These are phyloP conservation scores for Halesus radiatus DNA, from an alignment of 1,140 invertebrate species.

Conservation along the genomic window DNA sequence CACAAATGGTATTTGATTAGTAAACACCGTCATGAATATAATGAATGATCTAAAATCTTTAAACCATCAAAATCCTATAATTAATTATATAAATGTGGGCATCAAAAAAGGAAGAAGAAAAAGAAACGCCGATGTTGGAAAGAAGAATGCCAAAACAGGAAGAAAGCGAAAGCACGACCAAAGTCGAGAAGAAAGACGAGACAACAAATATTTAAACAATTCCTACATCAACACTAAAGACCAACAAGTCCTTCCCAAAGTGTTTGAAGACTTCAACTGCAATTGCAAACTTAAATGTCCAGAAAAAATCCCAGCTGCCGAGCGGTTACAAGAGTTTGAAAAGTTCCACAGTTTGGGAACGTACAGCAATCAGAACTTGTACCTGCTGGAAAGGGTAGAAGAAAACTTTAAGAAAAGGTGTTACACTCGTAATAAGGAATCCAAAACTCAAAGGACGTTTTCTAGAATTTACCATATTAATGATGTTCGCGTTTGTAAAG, in stretches of 20 bases:
- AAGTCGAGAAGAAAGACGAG: background rate
- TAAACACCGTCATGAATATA: too few relatives aligned
- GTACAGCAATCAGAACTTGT: conserved; percentile 8
- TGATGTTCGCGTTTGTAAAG: conserved; percentile 13
- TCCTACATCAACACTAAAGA: conserved; percentile 10
- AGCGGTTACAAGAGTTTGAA: conserved; percentile 18
- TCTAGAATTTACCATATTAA: conserved; percentile 24
- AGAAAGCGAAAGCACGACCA: conserved; percentile 16
- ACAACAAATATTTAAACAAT: conserved; percentile 6
- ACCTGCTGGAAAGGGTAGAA: conserved; percentile 18
- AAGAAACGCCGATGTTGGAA: background rate
- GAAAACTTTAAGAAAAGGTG: conserved; percentile 18
- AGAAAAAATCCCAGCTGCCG: conserved; percentile 1
- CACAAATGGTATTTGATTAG: too few relatives aligned
- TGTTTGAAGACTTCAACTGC: conserved; percentile 26
- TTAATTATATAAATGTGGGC: background rate
- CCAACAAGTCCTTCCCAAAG: conserved; percentile 20
- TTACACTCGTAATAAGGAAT: background rate
- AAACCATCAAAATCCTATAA: too few relatives aligned
- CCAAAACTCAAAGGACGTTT: background rate
- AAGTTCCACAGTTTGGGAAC: conserved; percentile 17
- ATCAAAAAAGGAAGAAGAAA: conserved; percentile 1
- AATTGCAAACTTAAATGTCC: conserved; percentile 3
- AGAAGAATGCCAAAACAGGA: background rate
- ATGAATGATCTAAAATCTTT: too few relatives aligned